phyloP scores from a whole-genome alignment of 2,113 vertebrate species.

The Micromys minutus region DNA sequence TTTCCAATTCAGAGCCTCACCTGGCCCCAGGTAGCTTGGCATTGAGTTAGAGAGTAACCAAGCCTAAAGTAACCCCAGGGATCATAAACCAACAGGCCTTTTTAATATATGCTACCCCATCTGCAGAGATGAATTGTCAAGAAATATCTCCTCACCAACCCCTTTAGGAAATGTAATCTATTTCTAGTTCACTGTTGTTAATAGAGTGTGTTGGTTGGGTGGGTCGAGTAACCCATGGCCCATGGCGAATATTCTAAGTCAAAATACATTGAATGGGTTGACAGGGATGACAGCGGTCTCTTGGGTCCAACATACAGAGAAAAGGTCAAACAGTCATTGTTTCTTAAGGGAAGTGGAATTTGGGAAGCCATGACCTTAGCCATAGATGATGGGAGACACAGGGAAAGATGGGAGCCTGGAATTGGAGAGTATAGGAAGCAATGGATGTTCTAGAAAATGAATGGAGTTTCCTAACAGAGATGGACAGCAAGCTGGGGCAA shows the following conservation, averaged over 20 bases:
- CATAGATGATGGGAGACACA: not conserved
- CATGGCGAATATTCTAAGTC: not conserved
- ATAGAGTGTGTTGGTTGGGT: not conserved
- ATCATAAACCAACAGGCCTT: not conserved
- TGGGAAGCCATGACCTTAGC: not conserved
- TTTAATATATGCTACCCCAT: not conserved
- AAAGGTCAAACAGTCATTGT: not conserved
- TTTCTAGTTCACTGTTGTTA: not conserved
- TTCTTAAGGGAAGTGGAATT: not conserved
- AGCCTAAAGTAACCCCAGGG: not conserved
- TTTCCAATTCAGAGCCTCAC: not conserved
- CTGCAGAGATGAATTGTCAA: slow-evolving; percentile 23
- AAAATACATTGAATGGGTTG: not conserved
- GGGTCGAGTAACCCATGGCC: not conserved
- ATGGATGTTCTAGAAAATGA: slow-evolving; percentile 5
- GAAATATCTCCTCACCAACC: not conserved
- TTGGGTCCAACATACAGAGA: not conserved
- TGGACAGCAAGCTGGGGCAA: not conserved
- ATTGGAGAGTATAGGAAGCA: no score
- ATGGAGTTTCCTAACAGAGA: not conserved
- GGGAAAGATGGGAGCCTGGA: not conserved
- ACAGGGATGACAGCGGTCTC: not conserved
- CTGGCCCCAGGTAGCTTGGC: not conserved
- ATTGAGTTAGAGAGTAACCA: not conserved
- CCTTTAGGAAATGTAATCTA: slow-evolving; percentile 13